phyloP scores from a whole-genome alignment of 2,888 invertebrate species.

The Dioctria linearis region DNA sequence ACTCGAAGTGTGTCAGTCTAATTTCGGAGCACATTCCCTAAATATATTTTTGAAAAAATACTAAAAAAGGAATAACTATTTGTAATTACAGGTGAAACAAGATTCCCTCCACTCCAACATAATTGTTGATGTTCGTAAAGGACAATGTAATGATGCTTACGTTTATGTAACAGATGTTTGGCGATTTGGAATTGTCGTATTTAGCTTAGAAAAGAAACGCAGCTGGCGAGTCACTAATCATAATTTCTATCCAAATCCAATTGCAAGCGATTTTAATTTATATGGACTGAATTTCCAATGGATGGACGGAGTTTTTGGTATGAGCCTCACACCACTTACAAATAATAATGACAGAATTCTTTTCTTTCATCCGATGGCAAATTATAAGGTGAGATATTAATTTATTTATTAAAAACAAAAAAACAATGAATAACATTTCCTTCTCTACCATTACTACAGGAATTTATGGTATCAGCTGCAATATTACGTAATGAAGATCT shows the following conservation, averaged over 20 bases:
- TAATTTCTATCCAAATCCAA: slow-evolving; percentile 68
- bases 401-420: background rate
- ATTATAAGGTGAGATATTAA: slow-evolving; percentile 73
- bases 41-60: background rate
- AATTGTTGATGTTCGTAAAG: slow-evolving; percentile 74
- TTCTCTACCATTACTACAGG: slow-evolving; percentile 65
- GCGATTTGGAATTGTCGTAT: slow-evolving; percentile 73
- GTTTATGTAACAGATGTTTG: slow-evolving; percentile 79
- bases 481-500: slow-evolving; percentile 76
- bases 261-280: slow-evolving; percentile 80
- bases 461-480: slow-evolving; percentile 81
- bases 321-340: slow-evolving; percentile 76
- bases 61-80: background rate
- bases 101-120: slow-evolving; percentile 75
- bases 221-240: slow-evolving; percentile 70
- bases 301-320: slow-evolving; percentile 86
- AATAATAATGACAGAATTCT: slow-evolving; percentile 75
- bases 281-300: slow-evolving; percentile 85
- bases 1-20: no score
- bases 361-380: slow-evolving; percentile 87
- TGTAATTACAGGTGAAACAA: slow-evolving; percentile 73
- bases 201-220: slow-evolving; percentile 65
- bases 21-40: no score
- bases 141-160: slow-evolving; percentile 74
- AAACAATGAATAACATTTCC: background rate